Conservation (phyloP, 2,113 vertebrate genomes). For the Rissa tridactyla region DNA sequence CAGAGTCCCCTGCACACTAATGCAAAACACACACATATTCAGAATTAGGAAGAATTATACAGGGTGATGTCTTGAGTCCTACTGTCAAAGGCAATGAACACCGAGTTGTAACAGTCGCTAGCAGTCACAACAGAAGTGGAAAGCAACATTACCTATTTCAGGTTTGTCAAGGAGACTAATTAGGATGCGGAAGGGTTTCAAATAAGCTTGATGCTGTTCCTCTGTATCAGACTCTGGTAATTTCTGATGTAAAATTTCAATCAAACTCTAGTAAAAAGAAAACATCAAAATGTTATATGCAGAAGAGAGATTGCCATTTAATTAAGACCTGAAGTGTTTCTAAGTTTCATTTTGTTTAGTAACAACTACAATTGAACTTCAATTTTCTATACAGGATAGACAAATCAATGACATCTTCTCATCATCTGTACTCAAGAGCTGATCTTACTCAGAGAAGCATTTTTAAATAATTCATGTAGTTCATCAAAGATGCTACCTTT, state of each 20-base stretch:
- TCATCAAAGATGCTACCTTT: not conserved
- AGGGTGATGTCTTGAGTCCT: not conserved
- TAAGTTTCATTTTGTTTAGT: not conserved
- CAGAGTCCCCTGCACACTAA: not conserved
- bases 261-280: slow-evolving; percentile 78
- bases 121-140: not conserved
- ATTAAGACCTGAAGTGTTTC: not conserved
- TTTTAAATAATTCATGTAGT: slow-evolving; percentile 21
- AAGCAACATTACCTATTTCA: slow-evolving; percentile 83
- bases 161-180: slow-evolving; percentile 94
- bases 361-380: not conserved
- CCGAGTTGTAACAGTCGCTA: not conserved
- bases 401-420: not conserved
- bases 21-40: rapidly evolving
- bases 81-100: not conserved
- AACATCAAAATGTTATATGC: not conserved
- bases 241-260: slow-evolving; percentile 87
- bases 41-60: not conserved
- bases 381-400: not conserved
- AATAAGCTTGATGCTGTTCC: slow-evolving; percentile 78
- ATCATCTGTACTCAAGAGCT: not conserved
- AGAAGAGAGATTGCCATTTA: not conserved
- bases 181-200: slow-evolving; percentile 93
- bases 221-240: slow-evolving; percentile 76
- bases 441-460: not conserved